These are phyloP conservation scores for Pachymerium ferrugineum DNA, from an alignment of 2,888 invertebrate genomes.

Conservation along the genomic window DNA sequence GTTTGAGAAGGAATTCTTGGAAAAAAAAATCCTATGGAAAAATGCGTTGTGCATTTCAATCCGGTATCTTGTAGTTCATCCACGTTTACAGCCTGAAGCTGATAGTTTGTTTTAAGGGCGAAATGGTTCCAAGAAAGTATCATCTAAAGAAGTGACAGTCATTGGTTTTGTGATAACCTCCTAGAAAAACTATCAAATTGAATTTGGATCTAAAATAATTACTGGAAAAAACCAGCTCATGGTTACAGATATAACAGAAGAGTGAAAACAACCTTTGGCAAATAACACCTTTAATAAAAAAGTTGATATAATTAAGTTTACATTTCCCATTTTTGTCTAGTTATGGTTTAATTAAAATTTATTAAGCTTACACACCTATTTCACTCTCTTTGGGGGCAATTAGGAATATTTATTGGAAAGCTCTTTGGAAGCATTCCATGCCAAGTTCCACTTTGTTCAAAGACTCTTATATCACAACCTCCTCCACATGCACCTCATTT, in stretches of 20 bases:
- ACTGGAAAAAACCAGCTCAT: too few relatives aligned
- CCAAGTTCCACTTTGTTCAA: conserved; percentile 2
- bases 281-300: too few relatives aligned
- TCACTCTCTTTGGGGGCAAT: background rate
- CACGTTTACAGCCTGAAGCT: conserved; percentile 20
- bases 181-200: background rate
- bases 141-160: background rate
- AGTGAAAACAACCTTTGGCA: background rate
- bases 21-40: background rate
- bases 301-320: too few relatives aligned
- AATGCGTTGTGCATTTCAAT: conserved; percentile 23
- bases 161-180: background rate
- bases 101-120: conserved; percentile 11
- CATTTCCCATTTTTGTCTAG: too few relatives aligned
- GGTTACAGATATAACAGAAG: background rate
- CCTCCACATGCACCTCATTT: background rate
- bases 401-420: background rate
- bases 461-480: background rate
- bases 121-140: background rate
- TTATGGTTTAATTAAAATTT: too few relatives aligned
- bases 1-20: background rate
- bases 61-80: conserved; percentile 6
- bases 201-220: too few relatives aligned
- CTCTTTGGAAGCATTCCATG: background rate
- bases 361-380: background rate